Evolutionary conservation across 2,797 vertebrate genomes (phyloP), one percentile per base, ranked within the genome.

Genomic region (Halcyon chelicuti): DNA sequence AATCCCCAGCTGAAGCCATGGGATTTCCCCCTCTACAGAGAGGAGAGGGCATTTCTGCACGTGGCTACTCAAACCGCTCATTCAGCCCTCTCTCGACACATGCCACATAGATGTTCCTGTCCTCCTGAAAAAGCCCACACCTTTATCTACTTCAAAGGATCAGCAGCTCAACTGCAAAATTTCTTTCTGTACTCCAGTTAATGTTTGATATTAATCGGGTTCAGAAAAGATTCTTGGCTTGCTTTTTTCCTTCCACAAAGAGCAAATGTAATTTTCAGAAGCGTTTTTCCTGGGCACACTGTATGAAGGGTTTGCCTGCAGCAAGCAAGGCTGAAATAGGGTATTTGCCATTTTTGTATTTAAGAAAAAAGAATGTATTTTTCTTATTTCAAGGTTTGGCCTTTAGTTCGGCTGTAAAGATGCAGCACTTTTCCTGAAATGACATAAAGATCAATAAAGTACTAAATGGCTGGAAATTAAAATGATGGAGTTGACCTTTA

Each of bases 401-500:
- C 73, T 93, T 93, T 83, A 90, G 90, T 94, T 84, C 1, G 4
- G 37, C 77, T 86, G 73, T 66, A 54, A 86, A 88, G 76, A 81
- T 12, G 51, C 60, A 88, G 55, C 37, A 40, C 42, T 90, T 29
- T 7, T 66, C 87, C 73, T 28, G 66, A 94, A 95, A 84, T 42
- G 76, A 78, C 91, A 79, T 8, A 42, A 85, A 91, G 79, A 96
- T 79, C 96, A 88, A 94, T 89, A 96, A 95, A 94, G 68, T n/a
- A 70, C 90, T 95, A 85, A 95, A 93, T 61, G 77, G 88, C 21
- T 95, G 85, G 86, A 88, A 96, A 92, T 93, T 72, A 95, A 96
- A 97, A 97, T 95, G 67, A 96, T 95, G 62, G 76, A 92, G 70
- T 22, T 89, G 95, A 95, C 86, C 66, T 94, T 97, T 91, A 87